Percentiles rank a stretch among this genome's conserved stretches.
Evolutionary conservation across 2,888 invertebrate genomes (phyloP).

Genomic region (Steinernema scapterisci): DNA sequence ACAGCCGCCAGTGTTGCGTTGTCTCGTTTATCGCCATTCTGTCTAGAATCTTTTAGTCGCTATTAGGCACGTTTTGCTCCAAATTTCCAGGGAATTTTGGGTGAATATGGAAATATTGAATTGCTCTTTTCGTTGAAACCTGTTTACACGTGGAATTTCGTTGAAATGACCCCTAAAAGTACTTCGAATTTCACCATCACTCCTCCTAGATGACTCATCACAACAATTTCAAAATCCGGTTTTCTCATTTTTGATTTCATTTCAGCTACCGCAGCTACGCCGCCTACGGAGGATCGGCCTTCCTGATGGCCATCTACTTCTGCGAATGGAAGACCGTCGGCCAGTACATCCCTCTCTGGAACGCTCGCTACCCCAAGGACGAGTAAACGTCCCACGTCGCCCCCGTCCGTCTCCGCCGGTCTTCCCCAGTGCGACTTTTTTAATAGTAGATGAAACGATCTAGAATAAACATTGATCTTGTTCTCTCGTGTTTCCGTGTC

Average conservation of each 20-base stretch:
- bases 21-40: no score
- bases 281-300: constrained; percentile 56
- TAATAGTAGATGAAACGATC: neutral
- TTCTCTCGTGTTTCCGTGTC: no score
- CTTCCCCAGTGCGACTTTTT: neutral
- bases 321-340: constrained; percentile 64
- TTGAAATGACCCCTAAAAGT: neutral
- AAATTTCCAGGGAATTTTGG: no score
- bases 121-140: no score
- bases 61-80: no score
- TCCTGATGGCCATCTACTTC: constrained; percentile 62
- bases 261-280: constrained; percentile 46
- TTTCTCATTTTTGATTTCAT: constrained; percentile 24
- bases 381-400: neutral
- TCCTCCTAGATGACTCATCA: neutral
- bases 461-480: neutral
- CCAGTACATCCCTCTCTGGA: constrained; percentile 64
- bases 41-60: no score
- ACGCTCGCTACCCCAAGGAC: constrained; percentile 42
- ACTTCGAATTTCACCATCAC: neutral
- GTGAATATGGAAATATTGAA: no score
- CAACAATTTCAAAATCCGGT: constrained; percentile 22
- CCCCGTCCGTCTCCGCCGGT: neutral
- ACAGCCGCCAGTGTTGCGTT: no score
- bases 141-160: neutral